A percentile compares a stretch with the other conserved stretches of the same genome.
Conservation (phyloP, 1,140 invertebrate genomes). For the Caenorhabditis latens region DNA sequence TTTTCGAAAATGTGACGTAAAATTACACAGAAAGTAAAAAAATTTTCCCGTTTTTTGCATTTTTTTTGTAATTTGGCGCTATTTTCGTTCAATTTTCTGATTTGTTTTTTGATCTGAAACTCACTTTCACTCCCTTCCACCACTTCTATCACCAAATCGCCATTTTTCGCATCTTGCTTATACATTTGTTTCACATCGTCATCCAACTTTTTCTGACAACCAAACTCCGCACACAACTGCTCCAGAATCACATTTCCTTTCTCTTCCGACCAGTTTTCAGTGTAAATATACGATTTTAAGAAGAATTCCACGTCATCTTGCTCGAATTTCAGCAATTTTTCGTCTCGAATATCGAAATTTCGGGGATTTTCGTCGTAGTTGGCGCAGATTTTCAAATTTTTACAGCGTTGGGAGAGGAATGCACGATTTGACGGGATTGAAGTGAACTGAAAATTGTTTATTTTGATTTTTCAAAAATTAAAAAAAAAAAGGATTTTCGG, state of each 20-base stretch:
- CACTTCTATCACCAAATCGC: slow-evolving; percentile 18
- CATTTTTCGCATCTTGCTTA: background rate
- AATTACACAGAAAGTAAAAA: too few species aligned
- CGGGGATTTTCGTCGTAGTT: background rate
- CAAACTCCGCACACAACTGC: background rate
- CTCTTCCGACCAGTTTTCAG: background rate
- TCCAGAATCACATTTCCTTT: background rate
- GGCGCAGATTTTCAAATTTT: slow-evolving; percentile 2
- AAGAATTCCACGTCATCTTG: background rate
- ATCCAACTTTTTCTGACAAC: background rate
- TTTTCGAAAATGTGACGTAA: too few species aligned
- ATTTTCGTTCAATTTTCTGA: background rate
- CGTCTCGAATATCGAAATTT: background rate
- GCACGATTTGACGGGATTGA: background rate
- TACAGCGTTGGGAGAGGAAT: background rate
- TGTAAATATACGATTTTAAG: background rate
- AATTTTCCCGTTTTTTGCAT: too few species aligned
- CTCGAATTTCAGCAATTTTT: background rate
- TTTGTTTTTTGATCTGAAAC: background rate
- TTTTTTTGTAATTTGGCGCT: too few species aligned
- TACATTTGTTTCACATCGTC: background rate
- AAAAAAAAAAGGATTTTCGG: too few species aligned
- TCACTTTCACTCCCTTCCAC: background rate
- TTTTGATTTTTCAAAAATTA: too few species aligned
- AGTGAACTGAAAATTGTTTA: too few species aligned